Percentiles rank a stretch among this genome's conserved stretches.
Evolutionary conservation across 1,140 invertebrate species (phyloP).

Genomic region (Melipona quadrifasciata): DNA sequence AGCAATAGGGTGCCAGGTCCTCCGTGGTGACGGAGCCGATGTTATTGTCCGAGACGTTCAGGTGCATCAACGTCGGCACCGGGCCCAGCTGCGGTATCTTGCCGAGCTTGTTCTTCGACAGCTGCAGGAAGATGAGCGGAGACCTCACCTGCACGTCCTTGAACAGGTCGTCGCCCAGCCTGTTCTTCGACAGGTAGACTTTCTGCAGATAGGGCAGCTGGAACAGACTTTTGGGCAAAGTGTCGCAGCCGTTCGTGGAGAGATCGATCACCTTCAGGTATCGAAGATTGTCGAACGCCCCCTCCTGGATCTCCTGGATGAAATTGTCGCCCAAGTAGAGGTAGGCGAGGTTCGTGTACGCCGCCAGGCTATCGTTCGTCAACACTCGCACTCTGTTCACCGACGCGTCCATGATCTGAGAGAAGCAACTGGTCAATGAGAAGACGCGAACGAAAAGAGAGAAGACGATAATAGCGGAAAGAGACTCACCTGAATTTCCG

Average conservation of each 20-base stretch:
- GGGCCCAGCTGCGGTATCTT: constrained; percentile 65
- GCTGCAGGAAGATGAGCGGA: constrained; percentile 65
- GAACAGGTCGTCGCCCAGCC: constrained; percentile 67
- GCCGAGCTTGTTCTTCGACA: constrained; percentile 68
- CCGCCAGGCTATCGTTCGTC: constrained; percentile 70
- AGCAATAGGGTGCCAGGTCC: constrained; percentile 75
- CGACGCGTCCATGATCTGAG: constrained; percentile 75
- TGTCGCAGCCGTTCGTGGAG: constrained; percentile 66
- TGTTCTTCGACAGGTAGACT: constrained; percentile 69
- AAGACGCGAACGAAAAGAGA: too few species aligned
- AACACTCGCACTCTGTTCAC: constrained; percentile 75
- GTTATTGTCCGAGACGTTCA: constrained; percentile 77
- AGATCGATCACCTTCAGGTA: constrained; percentile 76
- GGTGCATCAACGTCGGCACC: constrained; percentile 61
- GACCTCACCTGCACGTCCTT: constrained; percentile 53
- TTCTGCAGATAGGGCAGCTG: constrained; percentile 68
- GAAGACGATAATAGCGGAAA: too few species aligned
- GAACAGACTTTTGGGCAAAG: constrained; percentile 70
- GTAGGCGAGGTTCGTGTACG: constrained; percentile 72
- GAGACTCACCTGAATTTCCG: constrained; percentile 70
- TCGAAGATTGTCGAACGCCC: constrained; percentile 69
- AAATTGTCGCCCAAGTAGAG: constrained; percentile 79
- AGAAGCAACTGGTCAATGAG: too few species aligned
- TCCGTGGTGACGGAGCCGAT: constrained; percentile 71
- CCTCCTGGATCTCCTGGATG: constrained; percentile 73